These are phyloP conservation scores for Tringa solitaria DNA, from an alignment of 2,113 vertebrate genomes.

Conservation along the genomic window DNA sequence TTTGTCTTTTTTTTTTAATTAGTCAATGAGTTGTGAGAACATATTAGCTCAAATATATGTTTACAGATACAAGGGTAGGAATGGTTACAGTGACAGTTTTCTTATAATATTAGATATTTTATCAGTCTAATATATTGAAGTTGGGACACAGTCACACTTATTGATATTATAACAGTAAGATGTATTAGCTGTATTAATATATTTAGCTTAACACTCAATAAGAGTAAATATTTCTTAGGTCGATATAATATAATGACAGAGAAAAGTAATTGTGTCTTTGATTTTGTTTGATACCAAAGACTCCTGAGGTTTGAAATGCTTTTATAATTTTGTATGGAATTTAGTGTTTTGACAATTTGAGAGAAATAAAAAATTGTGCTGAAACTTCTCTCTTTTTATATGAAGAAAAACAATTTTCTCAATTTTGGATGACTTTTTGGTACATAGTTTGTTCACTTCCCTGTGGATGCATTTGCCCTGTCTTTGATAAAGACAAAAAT, in stretches of 20 bases:
- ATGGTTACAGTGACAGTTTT: not conserved
- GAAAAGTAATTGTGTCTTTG: not conserved
- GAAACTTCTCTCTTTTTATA: not conserved
- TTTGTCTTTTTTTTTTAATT: not conserved
- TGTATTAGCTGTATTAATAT: not conserved
- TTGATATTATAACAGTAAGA: not conserved
- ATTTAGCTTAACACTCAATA: not conserved
- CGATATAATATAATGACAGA: not conserved
- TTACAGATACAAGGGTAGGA: not conserved
- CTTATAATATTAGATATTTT: not conserved
- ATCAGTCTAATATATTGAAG: not conserved
- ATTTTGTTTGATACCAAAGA: rapidly evolving
- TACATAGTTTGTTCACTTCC: not conserved
- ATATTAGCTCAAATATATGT: not conserved
- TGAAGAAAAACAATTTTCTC: not conserved
- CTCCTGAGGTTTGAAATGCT: not conserved
- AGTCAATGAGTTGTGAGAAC: not conserved
- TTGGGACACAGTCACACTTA: not conserved
- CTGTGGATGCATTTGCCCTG: not conserved
- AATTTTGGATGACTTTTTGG: not conserved
- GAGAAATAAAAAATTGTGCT: not conserved
- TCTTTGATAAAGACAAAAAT: not conserved
- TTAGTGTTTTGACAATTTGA: not conserved
- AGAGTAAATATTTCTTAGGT: not conserved
- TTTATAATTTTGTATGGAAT: not conserved